Base-by-base conservation (phyloP, 2,797 vertebrate species). In the Craterocephalus amniculus region DNA sequence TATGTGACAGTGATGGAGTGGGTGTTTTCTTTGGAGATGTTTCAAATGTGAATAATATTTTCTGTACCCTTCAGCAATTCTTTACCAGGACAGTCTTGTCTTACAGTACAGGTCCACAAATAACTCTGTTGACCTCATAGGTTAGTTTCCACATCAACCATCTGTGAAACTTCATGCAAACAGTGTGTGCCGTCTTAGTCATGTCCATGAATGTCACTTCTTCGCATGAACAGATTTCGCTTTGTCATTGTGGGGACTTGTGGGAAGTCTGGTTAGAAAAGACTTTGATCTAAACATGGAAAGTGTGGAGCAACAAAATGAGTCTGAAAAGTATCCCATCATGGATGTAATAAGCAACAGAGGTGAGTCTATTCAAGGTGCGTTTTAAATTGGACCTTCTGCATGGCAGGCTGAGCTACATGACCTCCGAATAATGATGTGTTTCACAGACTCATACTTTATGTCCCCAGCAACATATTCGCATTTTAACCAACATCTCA, bases 401-500 rank as follows among this genome's bases (percentile, higher is more conserved):
- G 45, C 55, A 61, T 69, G 35, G 31, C 27, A 74, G 79, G 36
- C 51, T 72, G 63, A 72, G 51, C 57, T 79, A 56, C 64, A 40
- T 74, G 73, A 83, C 79, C 82, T 76, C 72, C 65, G 62, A 63
- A 52, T 51, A 63, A 82, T 62, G 60, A 74, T 59, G 7, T 58
- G 63, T 72, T 76, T 61, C 62, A 76, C 51, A 70, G 57, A 22
- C 63, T 72, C 61, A 40, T 61, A 45, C 45, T 51, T 85, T 76
- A 67, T 71, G 48, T 78, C 65, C 69, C 66, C 48, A 61, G 58
- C 70, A 76, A 70, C 74, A 74, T 34, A 74, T 83, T 71, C 67
- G 40, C 71, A 60, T 72, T 86, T 83, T 69, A 80, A 85, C 69
- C 57, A 87, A 74, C 67, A 70, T 85, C 78, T 88, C 74, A 55